Base-by-base conservation (phyloP, 2,888 invertebrate genomes). In the Ellobium chinense region DNA sequence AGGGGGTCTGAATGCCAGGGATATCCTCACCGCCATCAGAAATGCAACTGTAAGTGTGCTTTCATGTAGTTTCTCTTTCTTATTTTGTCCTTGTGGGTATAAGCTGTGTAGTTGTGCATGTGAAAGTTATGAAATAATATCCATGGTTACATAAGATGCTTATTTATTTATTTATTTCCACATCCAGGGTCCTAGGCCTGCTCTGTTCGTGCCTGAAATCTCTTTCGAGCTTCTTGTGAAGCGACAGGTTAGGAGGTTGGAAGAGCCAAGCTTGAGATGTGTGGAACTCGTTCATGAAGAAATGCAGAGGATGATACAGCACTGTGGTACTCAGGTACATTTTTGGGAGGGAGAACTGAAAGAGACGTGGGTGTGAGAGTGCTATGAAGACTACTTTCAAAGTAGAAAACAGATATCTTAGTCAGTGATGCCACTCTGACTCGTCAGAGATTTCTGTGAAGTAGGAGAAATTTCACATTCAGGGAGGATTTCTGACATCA, bases 261-360 rank as follows among this genome's bases (percentile, higher is more conserved):
- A 99, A 93, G 99, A 99, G 89, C 99, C 99, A 0, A 98, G 99
- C 14, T 94, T 98, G 80, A 95, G 98, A 78, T 99, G 99, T 93
- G 99, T 99, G 1, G 99, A 99, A 93, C 94, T 99, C 89, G 93
- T 93, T 4, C 93, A 93, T 83, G 99, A 99, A 92, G 99, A 99
- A 94, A 98, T 99, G 98, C 99, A 99, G 93, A 95, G 99, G 82
- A 99, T 99, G 89, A 98, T 99, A 87, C 95, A 99, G 93, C 99
- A 99, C 92, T 99, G 99, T 93, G 99, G 99, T 84, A 97, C 97
- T 46, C 99, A 99, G 94, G 94, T 93, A 56, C 14, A 18, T 62
- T 46, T 1, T n/a, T 46, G 31, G 36, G 66, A n/a, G n/a, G n/a
- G n/a, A n/a, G n/a, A n/a, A n/a, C n/a, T n/a, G n/a, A n/a, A n/a